Percentiles rank a stretch among this genome's conserved stretches.
phyloP scores from a whole-genome alignment of 1,140 invertebrate species.

The Schlechtendalia chinensis region DNA sequence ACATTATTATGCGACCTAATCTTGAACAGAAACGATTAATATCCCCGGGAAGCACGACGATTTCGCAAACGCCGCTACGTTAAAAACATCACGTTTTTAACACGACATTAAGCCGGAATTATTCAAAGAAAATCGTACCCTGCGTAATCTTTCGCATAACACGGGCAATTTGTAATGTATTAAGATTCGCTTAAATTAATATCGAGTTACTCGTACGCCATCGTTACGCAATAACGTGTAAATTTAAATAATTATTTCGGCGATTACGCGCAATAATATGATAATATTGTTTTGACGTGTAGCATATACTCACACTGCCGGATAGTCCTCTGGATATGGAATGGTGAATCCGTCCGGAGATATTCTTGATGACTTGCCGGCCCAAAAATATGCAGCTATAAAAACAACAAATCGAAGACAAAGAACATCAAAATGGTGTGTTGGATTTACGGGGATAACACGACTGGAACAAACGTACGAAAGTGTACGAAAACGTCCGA shows the following conservation, averaged over 20 bases:
- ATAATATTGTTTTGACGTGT: background rate
- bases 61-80: background rate
- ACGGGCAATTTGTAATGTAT: background rate
- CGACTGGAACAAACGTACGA: too few species aligned
- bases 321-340: conserved; percentile 79
- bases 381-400: conserved; percentile 82
- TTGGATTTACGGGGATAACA: too few species aligned
- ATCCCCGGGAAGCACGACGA: background rate
- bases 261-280: background rate
- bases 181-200: background rate
- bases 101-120: background rate
- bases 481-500: too few species aligned
- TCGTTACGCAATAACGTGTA: background rate
- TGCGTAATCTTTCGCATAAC: background rate
- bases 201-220: background rate
- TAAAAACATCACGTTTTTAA: background rate
- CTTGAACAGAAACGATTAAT: background rate
- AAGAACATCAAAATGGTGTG: too few species aligned
- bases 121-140: background rate
- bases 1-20: background rate
- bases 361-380: conserved; percentile 72
- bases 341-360: conserved; percentile 77
- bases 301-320: conserved; percentile 30
- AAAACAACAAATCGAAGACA: conserved; percentile 35
- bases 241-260: background rate